Conservation (phyloP, 2,888 invertebrate species). For the Leptura quadrifasciata region DNA sequence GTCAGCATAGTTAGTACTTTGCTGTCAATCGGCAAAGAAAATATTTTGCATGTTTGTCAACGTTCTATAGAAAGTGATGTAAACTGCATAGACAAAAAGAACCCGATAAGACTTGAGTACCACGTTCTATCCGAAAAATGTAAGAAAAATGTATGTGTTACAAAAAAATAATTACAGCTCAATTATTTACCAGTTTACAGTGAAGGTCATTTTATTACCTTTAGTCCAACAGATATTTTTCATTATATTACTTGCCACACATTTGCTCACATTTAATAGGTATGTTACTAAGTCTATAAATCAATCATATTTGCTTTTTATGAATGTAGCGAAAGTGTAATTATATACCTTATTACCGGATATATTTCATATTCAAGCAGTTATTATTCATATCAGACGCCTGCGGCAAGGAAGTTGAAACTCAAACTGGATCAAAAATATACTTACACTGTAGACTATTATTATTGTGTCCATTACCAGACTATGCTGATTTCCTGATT, state of each 20-base stretch:
- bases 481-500: neutral
- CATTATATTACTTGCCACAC: neutral
- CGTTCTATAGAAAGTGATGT: too few relatives aligned
- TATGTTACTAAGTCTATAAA: neutral
- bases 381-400: constrained; percentile 16
- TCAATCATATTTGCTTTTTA: neutral
- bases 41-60: too few relatives aligned
- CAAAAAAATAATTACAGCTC: too few relatives aligned
- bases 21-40: too few relatives aligned
- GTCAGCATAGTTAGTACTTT: too few relatives aligned
- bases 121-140: too few relatives aligned
- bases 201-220: too few relatives aligned
- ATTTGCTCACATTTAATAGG: neutral
- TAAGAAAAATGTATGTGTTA: too few relatives aligned
- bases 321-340: constrained; percentile 42
- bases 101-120: too few relatives aligned
- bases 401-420: constrained; percentile 32
- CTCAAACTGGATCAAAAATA: constrained; percentile 9
- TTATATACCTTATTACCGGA: constrained; percentile 38
- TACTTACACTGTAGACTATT: neutral
- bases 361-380: constrained; percentile 34
- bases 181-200: too few relatives aligned
- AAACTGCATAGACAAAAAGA: too few relatives aligned
- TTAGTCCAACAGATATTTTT: neutral
- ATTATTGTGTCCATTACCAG: neutral